Base-by-base conservation (phyloP, 1,140 invertebrate genomes). In the Drosophila burlai region DNA sequence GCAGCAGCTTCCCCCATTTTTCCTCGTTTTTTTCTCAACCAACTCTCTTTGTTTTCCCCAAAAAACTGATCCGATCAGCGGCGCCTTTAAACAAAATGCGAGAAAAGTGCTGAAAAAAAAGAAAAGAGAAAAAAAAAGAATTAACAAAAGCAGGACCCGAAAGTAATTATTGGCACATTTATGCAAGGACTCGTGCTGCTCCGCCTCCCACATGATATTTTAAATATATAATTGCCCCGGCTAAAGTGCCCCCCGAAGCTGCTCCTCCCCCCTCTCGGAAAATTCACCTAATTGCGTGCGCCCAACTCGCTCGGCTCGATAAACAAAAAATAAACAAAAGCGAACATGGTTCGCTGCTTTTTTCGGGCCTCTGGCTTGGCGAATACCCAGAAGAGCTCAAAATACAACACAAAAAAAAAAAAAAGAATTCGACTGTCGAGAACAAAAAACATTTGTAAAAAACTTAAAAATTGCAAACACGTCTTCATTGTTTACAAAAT, bases 381-480 rank as follows among this genome's bases (percentile, higher is more conserved):
- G 46, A 50, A 45, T 66, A 50, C 36, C 66, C 50, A 50, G 45
- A 63, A 63, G 65, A 67, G 58, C 45, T 40, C 26, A 26, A 38
- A 66, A 46, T 46, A 60, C 57, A 60, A 34, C 43, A 60, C 15
- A 9, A 43, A 9, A 60, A 29, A 43, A 9, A 60, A 29, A 73
- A 18, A 21, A 24, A 15, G 8, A 29, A 4, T 50, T 72, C 40
- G 18, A 57, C 21, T 62, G 34, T 24, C 46, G 42, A 54, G 38
- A 68, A 67, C 47, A 64, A 64, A 83, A 89, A 87, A 87, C 84
- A 89, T 89, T 90, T 90, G 84, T 84, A 84, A 87, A 89, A 89
- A 90, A 90, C 85, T 90, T 90, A 90, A 90, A 90, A 91, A 90
- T 90, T 90, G 83, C 85, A 84, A 90, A 90, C 85, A 90, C 85